Evolutionary conservation across 2,888 invertebrate genomes (phyloP), one percentile per base, ranked within the genome.

Genomic region (Drosophila nr. medialis): DNA sequence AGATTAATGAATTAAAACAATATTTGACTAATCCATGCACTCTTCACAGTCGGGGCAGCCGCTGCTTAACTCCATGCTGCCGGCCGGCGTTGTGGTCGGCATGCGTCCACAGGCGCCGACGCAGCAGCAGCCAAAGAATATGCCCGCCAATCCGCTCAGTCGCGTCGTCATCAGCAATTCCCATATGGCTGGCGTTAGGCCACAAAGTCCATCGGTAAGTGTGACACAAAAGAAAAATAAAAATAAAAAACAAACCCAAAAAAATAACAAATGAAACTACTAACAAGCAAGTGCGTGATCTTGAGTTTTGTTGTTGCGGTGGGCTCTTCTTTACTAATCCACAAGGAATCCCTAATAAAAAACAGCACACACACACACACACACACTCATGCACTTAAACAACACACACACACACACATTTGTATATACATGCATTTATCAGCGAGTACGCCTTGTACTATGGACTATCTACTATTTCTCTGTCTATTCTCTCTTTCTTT

Each of bases 81-180:
- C 96, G 64, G 94, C 94, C 90, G 96, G 96, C 93, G 96, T 98
- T 90, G 96, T 98, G 91, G 94, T 97, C 84, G 97, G 97, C 93
- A 96, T 97, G 94, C 95, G 97, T 83, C 96, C 96, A 62, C 95
- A 95, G 73, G 94, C 95, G 72, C 96, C 96, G 54, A 86, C 94
- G 83, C 94, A 95, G 83, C 94, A 95, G 74, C 95, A 95, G 68
- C 96, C 96, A 92, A 97, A 97, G 93, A 95, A 95, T 76, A 95
- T 97, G 75, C 91, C 91, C 77, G 95, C 96, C 66, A 95, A 95
- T 67, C 96, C 97, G 75, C 95, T 96, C 71, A 96, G 96, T 61
- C 95, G 98, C 91, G 97, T 98, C 87, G 96, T 98, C 86, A 96
- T 97, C 86, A 96, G 96, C 87, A 94, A 95, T 75, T 96, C 96